Conservation (phyloP, 2,797 vertebrate genomes). For the Molothrus ater region DNA sequence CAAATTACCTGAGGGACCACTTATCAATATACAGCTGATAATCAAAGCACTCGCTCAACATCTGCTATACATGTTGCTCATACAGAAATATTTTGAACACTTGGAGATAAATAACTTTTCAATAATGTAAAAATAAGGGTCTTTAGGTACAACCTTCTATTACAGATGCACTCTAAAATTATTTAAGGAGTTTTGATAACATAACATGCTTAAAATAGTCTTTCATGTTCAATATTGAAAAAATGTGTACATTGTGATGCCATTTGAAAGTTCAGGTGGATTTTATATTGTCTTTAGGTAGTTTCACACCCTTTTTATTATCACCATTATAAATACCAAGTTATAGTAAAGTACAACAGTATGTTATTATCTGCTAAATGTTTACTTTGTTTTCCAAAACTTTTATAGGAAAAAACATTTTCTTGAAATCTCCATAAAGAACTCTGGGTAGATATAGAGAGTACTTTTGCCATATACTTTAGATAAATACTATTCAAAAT, state of each 20-base stretch:
- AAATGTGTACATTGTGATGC: not conserved
- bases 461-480: not conserved
- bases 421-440: not conserved
- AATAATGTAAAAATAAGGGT: not conserved
- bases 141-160: not conserved
- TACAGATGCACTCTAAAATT: not conserved
- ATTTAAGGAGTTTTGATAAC: conserved; percentile 6
- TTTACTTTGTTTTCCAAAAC: not conserved
- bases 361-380: not conserved
- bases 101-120: not conserved
- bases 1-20: not conserved
- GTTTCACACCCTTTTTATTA: not conserved
- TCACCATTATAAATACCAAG: not conserved
- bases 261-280: conserved; percentile 20
- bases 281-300: conserved; percentile 22
- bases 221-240: conserved; percentile 6
- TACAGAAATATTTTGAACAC: not conserved
- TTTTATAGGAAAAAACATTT: not conserved
- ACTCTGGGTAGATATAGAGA: not conserved
- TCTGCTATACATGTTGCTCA: not conserved
- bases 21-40: not conserved
- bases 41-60: not conserved
- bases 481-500: not conserved
- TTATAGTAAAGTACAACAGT: not conserved
- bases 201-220: not conserved